These are phyloP conservation scores for Plebejus melissa DNA, from an alignment of 2,888 invertebrate species.

Conservation along the genomic window DNA sequence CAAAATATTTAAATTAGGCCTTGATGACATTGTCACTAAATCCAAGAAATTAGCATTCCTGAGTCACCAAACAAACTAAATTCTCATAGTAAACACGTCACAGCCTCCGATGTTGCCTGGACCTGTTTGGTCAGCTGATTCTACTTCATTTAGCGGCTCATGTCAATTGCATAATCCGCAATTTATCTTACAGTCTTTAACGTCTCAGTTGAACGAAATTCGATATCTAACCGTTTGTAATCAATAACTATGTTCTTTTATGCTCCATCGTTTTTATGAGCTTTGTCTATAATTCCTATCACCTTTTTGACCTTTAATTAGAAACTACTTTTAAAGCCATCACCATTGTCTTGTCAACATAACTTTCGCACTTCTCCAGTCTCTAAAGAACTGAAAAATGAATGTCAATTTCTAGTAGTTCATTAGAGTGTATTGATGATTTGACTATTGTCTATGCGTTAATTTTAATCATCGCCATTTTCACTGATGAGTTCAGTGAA, in stretches of 20 bases:
- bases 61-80: not conserved
- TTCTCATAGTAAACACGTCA: not conserved
- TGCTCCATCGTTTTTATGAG: not conserved
- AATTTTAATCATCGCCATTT: too few relatives aligned
- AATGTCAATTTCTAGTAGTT: too few relatives aligned
- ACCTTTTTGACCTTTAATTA: not conserved
- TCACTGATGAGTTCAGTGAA: too few relatives aligned
- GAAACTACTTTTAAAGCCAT: too few relatives aligned
- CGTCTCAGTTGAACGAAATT: not conserved
- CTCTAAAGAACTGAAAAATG: too few relatives aligned
- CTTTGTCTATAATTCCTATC: not conserved
- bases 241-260: not conserved
- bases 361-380: not conserved
- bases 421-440: too few relatives aligned
- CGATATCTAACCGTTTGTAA: not conserved
- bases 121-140: not conserved
- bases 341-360: not conserved
- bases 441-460: too few relatives aligned
- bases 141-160: constrained; percentile 5
- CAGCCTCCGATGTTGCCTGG: constrained; percentile 4
- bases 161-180: constrained; percentile 12
- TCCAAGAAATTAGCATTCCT: not conserved
- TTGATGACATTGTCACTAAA: not conserved
- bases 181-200: not conserved
- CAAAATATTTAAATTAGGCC: too few relatives aligned